Base-by-base conservation (phyloP, 2,888 invertebrate genomes). In the Camponotus fellah region DNA sequence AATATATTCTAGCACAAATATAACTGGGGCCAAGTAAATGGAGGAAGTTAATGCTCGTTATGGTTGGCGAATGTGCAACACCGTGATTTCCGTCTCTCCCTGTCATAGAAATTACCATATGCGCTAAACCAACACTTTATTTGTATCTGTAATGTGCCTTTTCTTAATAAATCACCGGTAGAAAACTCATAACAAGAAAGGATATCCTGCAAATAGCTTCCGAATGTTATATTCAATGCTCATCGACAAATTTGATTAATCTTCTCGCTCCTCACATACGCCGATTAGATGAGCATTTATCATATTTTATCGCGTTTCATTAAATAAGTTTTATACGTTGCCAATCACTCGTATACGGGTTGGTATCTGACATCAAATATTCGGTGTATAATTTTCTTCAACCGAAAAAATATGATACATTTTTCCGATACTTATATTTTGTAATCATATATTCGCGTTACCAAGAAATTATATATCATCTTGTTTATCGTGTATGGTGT, bases 41-140 rank as follows among this genome's bases (percentile, higher is more conserved):
- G 69, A 81, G 89, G 89, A 85, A 88, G 89, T 85, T 86, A 81
- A 77, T 64, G 83, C 83, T 64, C 85, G 72, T 68, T 87, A 46
- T 68, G 85, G 83, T 88, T 74, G 69, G 65, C 69, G 72, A 80
- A 83, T 75, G 79, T 79, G 62, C 79, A 77, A n/a, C 72, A 72
- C 60, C 71, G 37, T 74, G 65, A 86, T 68, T 69, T 53, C 77
- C 77, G 77, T 75, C 60, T 80, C 46, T 40, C 32, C 53, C 43
- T 64, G 76, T 76, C 49, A 37, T 62, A 81, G 58, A 79, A 79
- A 64, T 58, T 46, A n/a, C 43, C 79, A 85, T 74, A 56, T 49
- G 46, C 34, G 46, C 37, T 72, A 53, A 49, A 56, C 32, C 58
- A 43, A 12, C 46, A 40, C 17, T n/a, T 6, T 62, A 66, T 86